Percentiles rank a stretch among this genome's conserved stretches.
phyloP scores from a whole-genome alignment of 2,113 vertebrate genomes.

The Pipa parva region DNA sequence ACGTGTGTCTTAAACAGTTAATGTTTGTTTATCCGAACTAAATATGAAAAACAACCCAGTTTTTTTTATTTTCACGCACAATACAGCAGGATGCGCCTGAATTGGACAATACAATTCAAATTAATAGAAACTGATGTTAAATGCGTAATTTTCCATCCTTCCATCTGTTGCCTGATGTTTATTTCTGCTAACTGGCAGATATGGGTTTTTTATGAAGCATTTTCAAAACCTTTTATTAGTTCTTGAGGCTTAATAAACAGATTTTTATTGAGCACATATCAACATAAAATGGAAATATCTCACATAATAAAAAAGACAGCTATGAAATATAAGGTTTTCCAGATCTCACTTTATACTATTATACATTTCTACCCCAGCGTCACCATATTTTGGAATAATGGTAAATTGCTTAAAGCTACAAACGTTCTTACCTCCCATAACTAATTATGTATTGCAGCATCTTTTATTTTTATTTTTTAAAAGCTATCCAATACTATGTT shows the following conservation, averaged over 20 bases:
- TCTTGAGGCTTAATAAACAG: slow-evolving; percentile 40
- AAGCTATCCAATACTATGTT: no score
- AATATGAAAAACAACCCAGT: neutral
- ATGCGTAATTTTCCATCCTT: slow-evolving; percentile 22
- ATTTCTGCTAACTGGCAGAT: slow-evolving; percentile 14
- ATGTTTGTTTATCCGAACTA: neutral
- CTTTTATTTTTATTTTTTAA: neutral
- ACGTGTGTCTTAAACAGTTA: neutral
- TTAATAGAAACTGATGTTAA: slow-evolving; percentile 26
- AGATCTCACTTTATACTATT: neutral
- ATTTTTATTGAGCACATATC: slow-evolving; percentile 39
- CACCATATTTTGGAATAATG: neutral
- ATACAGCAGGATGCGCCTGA: neutral
- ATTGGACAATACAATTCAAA: slow-evolving; percentile 13
- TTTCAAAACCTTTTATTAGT: slow-evolving; percentile 34
- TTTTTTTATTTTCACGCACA: neutral
- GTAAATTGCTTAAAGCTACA: neutral
- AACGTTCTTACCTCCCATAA: slow-evolving; percentile 4
- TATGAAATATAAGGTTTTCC: slow-evolving; percentile 5
- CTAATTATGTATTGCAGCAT: slow-evolving; percentile 5
- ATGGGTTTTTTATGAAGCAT: slow-evolving; percentile 28
- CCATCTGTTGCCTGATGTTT: slow-evolving; percentile 29
- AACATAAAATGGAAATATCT: slow-evolving; percentile 34
- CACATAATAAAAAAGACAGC: slow-evolving; percentile 31
- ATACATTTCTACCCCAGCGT: neutral